Base-by-base conservation (phyloP, 2,797 vertebrate genomes). In the Poecilia velifera region DNA sequence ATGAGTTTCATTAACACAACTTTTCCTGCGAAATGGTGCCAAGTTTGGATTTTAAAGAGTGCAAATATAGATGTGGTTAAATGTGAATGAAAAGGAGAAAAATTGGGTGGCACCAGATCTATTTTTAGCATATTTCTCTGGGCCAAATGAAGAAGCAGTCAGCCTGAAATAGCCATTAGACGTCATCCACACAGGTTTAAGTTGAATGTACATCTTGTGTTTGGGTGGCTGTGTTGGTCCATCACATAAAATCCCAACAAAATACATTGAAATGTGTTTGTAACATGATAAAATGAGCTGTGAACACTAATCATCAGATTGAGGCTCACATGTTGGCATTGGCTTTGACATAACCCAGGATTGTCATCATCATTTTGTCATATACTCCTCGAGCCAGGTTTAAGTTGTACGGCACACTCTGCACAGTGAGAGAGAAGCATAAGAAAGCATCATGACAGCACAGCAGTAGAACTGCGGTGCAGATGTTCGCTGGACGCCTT, bases 361-460 rank as follows among this genome's bases (percentile, higher is more conserved):
- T 95, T 34, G 96, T 96, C 88, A 96, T 93, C 93, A 96, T 93
- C 91, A 96, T 94, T 84, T 96, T 96, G 93, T 96, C 95, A 31
- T 96, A 96, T 76, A 96, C 86, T 1, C 96, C 96, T 49, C 95
- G 88, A 41, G 94, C 90, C 83, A 96, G 92, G 72, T 96, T 95
- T 85, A 96, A 76, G 91, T 95, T 96, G 92, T 95, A 96, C 0
- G 96, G 96, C 8, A 96, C 95, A 6, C 92, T 94, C 96, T 96
- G 68, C 49, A 82, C 2, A 76, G 18, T 46, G 64, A 66, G 9
- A 45, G 75, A 66, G 43, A 79, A 64, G 6, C 43, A 47, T 8
- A 0, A 45, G 79, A 1, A 82, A 75, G 73, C 36, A 68, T 31
- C 34, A 12, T 13, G 53, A 36, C 9, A 5, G 22, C 41, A n/a